Evolutionary conservation across 2,888 invertebrate genomes (phyloP).

Genomic region (Acronicta leporina): DNA sequence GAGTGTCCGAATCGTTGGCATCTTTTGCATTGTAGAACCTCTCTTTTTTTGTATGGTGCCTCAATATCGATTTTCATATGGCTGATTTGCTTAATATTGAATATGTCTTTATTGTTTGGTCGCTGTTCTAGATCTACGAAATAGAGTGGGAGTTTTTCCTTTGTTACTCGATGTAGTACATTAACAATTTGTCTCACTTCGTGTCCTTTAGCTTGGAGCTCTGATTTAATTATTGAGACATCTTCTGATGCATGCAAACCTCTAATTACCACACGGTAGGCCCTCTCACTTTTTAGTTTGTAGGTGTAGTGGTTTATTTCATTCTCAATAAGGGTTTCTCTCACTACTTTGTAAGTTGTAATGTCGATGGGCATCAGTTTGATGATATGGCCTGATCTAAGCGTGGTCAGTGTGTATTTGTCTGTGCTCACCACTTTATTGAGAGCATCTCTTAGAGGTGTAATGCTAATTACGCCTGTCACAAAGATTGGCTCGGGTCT

Average conservation of each 20-base stretch:
- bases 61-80: no score
- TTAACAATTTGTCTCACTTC: not conserved
- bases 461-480: not conserved
- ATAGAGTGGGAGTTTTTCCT: not conserved
- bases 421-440: not conserved
- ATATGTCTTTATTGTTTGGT: not conserved
- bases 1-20: not conserved
- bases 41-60: not conserved
- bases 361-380: slow-evolving; percentile 6
- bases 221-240: not conserved
- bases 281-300: slow-evolving; percentile 8
- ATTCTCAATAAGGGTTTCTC: not conserved
- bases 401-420: slow-evolving; percentile 3
- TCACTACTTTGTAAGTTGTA: slow-evolving; percentile 1
- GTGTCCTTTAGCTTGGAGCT: not conserved
- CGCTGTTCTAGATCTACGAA: not conserved
- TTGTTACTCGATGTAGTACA: not conserved
- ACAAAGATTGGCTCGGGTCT: slow-evolving; percentile 4
- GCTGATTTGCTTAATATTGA: no score
- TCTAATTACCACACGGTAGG: slow-evolving; percentile 2
- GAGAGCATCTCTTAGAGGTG: not conserved
- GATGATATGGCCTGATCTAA: slow-evolving; percentile 4
- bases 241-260: slow-evolving; percentile 2
- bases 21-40: not conserved
- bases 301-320: slow-evolving; percentile 8